Base-by-base conservation (phyloP, 1,140 invertebrate species). In the Carposina sasakii region DNA sequence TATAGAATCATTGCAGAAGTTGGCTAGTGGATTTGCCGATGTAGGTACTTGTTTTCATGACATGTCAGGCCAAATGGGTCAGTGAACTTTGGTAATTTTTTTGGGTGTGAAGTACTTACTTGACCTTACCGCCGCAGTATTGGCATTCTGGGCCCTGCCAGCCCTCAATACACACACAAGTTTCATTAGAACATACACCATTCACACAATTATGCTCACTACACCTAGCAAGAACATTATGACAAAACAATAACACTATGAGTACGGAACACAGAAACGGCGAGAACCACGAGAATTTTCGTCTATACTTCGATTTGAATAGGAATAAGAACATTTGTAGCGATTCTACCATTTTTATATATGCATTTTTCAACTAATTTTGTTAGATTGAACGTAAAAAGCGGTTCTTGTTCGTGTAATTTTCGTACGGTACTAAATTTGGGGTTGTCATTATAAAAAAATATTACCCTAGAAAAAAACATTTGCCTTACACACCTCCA, bases 81-180 rank as follows among this genome's bases (percentile, higher is more conserved):
- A 83, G 40, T 75, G 72, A 81, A 78, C 75, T 71, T 40, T 19
- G 13, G 33, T 26, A 28, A 40, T 44, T 45, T 54, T 55, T 53
- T 58, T 48, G 30, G 56, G 39, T 54, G 40, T 20, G 12, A 23
- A n/a, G 34, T 36, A 85, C 88, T 89, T 87, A 97, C 95, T 92
- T 94, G 70, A 96, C 91, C 91, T 96, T 95, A 51, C 96, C 95
- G 45, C 91, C 92, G 87, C 95, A 97, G 77, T 91, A 94, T 77
- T 96, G 93, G 86, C 96, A 98, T 55, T 90, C 89, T 17, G 90
- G 83, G 34, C 95, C 95, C 78, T 94, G 92, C 95, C 95, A 98
- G 40, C 95, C 96, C 73, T 94, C 92, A 69, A 90, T 89, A 87
- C 96, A 98, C 44, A 93, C 82, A 87, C 96, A 97, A 67, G 88